A percentile compares a stretch with the other conserved stretches of the same genome.
Evolutionary conservation across 1,140 invertebrate genomes (phyloP).

Genomic region (Psix sp.): DNA sequence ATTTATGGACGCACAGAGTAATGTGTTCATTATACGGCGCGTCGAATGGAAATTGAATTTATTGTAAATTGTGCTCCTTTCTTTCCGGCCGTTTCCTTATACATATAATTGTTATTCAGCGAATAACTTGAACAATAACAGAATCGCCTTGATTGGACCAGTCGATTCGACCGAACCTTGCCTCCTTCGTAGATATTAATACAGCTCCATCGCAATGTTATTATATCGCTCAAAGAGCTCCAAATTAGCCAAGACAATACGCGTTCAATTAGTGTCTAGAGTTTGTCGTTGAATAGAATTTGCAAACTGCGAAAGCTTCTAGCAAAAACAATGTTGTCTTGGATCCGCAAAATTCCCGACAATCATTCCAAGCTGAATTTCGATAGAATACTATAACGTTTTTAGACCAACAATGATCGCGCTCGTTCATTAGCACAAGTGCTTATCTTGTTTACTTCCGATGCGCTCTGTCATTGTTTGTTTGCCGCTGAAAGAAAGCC

Average conservation of each 20-base stretch:
- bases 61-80: no score
- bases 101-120: neutral
- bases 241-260: slow-evolving; percentile 32
- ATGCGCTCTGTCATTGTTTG: slow-evolving; percentile 43
- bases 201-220: slow-evolving; percentile 17
- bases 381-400: slow-evolving; percentile 41
- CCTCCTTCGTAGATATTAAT: slow-evolving; percentile 34
- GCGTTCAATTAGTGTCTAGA: slow-evolving; percentile 35
- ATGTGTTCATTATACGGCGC: no score
- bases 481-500: slow-evolving; percentile 32
- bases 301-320: slow-evolving; percentile 6
- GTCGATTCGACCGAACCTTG: no score
- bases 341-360: slow-evolving; percentile 28
- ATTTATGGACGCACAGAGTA: no score
- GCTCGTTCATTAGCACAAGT: slow-evolving; percentile 51
- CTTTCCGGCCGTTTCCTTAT: no score
- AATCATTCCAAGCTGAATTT: slow-evolving; percentile 40
- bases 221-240: slow-evolving; percentile 24
- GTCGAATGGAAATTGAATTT: no score
- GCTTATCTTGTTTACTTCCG: slow-evolving; percentile 44
- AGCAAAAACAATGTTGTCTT: slow-evolving; percentile 34
- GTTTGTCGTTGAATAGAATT: slow-evolving; percentile 15
- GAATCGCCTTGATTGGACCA: no score
- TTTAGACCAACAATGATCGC: slow-evolving; percentile 43
- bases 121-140: no score